Conservation (phyloP, 2,113 vertebrate genomes). For the Rhinogobius similis region DNA sequence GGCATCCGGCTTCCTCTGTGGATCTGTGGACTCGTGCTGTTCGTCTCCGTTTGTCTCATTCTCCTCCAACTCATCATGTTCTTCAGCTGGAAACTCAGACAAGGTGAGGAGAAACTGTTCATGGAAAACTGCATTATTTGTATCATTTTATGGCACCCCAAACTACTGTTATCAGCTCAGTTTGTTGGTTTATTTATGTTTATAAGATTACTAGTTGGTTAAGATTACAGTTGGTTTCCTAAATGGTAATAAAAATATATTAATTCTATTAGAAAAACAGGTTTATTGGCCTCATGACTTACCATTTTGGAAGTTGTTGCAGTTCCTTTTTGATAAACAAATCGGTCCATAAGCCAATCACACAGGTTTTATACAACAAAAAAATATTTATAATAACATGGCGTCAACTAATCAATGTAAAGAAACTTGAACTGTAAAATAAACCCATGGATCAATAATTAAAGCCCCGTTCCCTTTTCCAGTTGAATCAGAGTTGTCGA, state of each 20-base stretch:
- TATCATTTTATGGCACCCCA: no score
- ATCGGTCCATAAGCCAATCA: background rate
- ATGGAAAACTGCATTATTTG: no score
- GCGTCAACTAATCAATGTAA: no score
- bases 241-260: no score
- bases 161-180: no score
- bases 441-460: background rate
- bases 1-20: conserved; percentile 35
- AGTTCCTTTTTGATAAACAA: background rate
- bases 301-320: background rate
- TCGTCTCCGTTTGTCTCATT: conserved; percentile 57
- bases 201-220: no score
- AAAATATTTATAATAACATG: background rate
- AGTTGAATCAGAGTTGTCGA: conserved; percentile 77
- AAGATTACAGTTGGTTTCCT: no score
- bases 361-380: background rate
- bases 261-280: no score
- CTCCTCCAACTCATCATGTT: conserved; percentile 59
- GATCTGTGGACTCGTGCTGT: conserved; percentile 45
- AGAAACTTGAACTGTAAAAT: no score
- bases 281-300: background rate
- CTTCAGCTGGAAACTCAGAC: conserved; percentile 63
- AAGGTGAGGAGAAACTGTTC: conserved; percentile 39
- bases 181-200: no score
- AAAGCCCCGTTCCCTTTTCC: background rate